Percentiles rank a stretch among this genome's conserved stretches.
These are phyloP conservation scores for Anorthoa munda DNA, from an alignment of 2,888 invertebrate genomes.

Conservation along the genomic window DNA sequence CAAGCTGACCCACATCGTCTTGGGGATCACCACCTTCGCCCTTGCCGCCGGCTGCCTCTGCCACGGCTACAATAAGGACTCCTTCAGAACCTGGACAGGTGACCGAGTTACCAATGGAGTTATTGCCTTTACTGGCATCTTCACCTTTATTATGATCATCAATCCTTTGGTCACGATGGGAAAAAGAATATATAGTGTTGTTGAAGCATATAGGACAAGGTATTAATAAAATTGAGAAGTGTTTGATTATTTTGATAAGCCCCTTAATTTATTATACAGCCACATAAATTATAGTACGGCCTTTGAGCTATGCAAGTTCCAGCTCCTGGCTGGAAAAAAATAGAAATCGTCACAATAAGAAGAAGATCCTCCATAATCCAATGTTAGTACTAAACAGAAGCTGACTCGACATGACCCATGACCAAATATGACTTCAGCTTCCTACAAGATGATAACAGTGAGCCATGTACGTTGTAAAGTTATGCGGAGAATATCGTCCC, in stretches of 20 bases:
- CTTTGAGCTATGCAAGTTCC: too few species aligned
- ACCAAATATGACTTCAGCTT: not conserved
- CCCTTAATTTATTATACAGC: too few species aligned
- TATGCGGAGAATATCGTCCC: slow-evolving; percentile 32
- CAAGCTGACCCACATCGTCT: slow-evolving; percentile 75
- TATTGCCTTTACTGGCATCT: slow-evolving; percentile 71
- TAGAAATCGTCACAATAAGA: too few species aligned
- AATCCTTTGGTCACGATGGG: slow-evolving; percentile 76
- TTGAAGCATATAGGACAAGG: slow-evolving; percentile 30
- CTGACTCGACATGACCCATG: not conserved
- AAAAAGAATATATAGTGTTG: slow-evolving; percentile 62
- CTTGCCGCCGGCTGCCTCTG: slow-evolving; percentile 75
- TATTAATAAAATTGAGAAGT: slow-evolving; percentile 18
- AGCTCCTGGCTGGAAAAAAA: too few species aligned
- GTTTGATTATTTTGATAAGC: not conserved
- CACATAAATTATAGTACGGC: too few species aligned
- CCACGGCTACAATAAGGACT: slow-evolving; percentile 76
- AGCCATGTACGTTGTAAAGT: not conserved
- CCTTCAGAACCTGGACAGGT: slow-evolving; percentile 75
- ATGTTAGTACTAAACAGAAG: not conserved
- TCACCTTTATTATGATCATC: slow-evolving; percentile 75
- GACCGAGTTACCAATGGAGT: slow-evolving; percentile 66
- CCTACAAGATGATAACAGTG: not conserved
- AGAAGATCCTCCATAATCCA: too few species aligned
- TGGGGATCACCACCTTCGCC: slow-evolving; percentile 76